These are phyloP conservation scores for Choristoneura rosaceana DNA, from an alignment of 2,888 invertebrate genomes.

Conservation along the genomic window DNA sequence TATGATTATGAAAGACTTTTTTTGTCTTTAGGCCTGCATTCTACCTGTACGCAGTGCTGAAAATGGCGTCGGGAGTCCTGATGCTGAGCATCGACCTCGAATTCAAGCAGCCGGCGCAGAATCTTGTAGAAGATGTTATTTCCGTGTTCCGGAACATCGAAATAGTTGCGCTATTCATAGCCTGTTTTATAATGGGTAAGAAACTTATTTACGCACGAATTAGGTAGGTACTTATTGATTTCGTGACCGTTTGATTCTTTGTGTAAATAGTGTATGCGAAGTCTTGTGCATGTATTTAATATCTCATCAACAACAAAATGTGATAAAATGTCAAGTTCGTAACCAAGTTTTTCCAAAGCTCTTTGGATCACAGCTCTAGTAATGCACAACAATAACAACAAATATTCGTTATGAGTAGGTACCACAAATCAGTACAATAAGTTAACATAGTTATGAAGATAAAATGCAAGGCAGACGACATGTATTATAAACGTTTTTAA, in stretches of 20 bases:
- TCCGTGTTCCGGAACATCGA: constrained; percentile 89
- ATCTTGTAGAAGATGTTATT: constrained; percentile 89
- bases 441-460: no score
- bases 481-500: no score
- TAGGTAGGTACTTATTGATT: neutral
- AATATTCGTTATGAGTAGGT: no score
- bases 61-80: constrained; percentile 87
- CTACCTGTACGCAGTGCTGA: constrained; percentile 89
- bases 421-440: no score
- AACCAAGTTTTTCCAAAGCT: no score
- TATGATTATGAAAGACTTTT: no score
- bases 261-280: neutral
- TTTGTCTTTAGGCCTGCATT: constrained; percentile 88
- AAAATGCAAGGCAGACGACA: no score
- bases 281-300: neutral
- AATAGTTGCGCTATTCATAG: constrained; percentile 89
- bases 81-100: constrained; percentile 91
- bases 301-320: neutral
- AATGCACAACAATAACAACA: no score
- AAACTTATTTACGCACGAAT: neutral
- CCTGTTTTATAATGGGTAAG: constrained; percentile 89
- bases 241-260: neutral
- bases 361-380: no score
- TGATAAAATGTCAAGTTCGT: no score
- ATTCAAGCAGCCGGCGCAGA: constrained; percentile 90